A percentile compares a stretch with the other conserved stretches of the same genome.
These are phyloP conservation scores for Rhysida immarginata DNA, from an alignment of 1,140 invertebrate species.

Conservation along the genomic window DNA sequence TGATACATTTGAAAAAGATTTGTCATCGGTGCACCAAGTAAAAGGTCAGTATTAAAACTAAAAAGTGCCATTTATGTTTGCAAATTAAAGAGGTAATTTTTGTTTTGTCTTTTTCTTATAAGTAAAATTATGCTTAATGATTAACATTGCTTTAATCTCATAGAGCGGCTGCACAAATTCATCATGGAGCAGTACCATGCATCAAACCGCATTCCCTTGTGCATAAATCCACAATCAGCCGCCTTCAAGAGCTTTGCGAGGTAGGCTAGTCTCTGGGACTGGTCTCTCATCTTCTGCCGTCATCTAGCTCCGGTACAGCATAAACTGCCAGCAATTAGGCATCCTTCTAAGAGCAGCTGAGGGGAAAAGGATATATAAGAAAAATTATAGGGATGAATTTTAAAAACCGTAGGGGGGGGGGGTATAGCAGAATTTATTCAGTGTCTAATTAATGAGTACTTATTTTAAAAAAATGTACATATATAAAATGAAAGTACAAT, in stretches of 20 bases:
- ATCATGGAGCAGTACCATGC: conserved; percentile 89
- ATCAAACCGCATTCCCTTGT: conserved; percentile 76
- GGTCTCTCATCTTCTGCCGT: conserved; percentile 3
- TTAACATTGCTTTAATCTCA: conserved; percentile 27
- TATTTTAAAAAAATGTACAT: too few species aligned
- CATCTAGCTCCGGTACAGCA: conserved; percentile 4
- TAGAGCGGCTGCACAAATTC: conserved; percentile 97
- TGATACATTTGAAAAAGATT: conserved; percentile 85
- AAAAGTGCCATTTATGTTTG: neutral
- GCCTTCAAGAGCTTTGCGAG: conserved; percentile 99
- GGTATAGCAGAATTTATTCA: too few species aligned
- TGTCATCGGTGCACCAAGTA: conserved; percentile 79
- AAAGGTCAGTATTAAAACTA: conserved; percentile 50
- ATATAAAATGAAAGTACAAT: too few species aligned
- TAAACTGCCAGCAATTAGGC: too few species aligned
- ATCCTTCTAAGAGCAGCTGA: too few species aligned
- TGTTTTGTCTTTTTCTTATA: neutral
- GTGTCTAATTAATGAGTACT: too few species aligned
- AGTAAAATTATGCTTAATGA: too few species aligned
- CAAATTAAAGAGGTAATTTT: neutral
- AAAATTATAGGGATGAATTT: too few species aligned
- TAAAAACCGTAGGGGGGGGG: too few species aligned
- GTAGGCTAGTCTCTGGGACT: conserved; percentile 44
- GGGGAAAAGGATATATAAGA: too few species aligned
- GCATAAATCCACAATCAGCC: conserved; percentile 97